These are phyloP conservation scores for Danionella dracula DNA, from an alignment of 2,797 vertebrate species.

Conservation along the genomic window DNA sequence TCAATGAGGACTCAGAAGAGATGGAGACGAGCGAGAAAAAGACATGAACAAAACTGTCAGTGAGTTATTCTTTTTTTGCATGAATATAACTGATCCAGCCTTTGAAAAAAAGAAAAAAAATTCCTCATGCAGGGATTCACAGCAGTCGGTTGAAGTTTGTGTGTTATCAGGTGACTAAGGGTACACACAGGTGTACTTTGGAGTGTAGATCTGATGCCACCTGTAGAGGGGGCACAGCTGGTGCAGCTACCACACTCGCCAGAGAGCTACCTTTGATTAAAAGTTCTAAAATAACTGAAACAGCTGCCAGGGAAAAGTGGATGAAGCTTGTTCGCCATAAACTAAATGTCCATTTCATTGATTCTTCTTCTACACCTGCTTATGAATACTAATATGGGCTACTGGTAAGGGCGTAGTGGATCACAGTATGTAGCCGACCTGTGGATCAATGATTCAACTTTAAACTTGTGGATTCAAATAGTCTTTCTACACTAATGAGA, in stretches of 20 bases:
- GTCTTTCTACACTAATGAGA: too few species aligned
- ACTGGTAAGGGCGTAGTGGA: too few species aligned
- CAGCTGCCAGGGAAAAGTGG: background rate
- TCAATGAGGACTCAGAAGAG: conserved; percentile 8
- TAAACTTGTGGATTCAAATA: too few species aligned
- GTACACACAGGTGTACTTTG: conserved; percentile 5
- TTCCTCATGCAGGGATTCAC: background rate
- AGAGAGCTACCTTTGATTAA: background rate
- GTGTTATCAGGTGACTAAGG: background rate
- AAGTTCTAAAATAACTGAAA: background rate
- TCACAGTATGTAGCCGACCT: too few species aligned
- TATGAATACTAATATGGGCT: too few species aligned
- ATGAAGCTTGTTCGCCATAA: too few species aligned
- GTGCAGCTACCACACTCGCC: background rate
- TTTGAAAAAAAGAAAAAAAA: conserved; percentile 42
- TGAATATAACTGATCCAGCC: conserved; percentile 70
- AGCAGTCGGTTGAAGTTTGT: background rate
- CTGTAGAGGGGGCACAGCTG: background rate
- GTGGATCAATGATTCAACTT: too few species aligned
- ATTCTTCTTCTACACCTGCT: too few species aligned
- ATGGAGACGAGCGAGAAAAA: background rate
- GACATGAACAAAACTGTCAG: conserved; percentile 23
- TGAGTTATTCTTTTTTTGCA: conserved; percentile 57
- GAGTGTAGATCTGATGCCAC: conserved; percentile 11
- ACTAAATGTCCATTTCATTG: too few species aligned